These are phyloP conservation scores for Lithophane leautieri DNA, from an alignment of 2,888 invertebrate species.

Conservation along the genomic window DNA sequence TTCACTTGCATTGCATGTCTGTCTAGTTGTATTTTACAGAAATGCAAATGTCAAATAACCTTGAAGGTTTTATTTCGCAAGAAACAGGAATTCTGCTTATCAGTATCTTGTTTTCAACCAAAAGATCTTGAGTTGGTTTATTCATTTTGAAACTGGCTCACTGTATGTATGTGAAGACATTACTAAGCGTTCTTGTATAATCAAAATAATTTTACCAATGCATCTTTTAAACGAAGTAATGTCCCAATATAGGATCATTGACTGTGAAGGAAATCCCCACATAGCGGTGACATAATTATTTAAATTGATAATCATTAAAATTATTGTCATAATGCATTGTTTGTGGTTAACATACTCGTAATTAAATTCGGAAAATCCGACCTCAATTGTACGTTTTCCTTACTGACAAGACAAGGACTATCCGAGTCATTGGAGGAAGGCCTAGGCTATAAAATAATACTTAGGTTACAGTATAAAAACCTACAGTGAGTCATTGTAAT, in stretches of 20 bases:
- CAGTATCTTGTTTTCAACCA: slow-evolving; percentile 26
- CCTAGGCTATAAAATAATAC: slow-evolving; percentile 18
- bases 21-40: not conserved
- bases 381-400: slow-evolving; percentile 41
- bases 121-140: slow-evolving; percentile 28
- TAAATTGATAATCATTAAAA: slow-evolving; percentile 15
- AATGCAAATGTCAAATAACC: slow-evolving; percentile 27
- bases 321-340: not conserved
- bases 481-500: slow-evolving; percentile 70
- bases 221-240: not conserved
- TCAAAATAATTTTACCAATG: not conserved
- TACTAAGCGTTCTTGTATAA: not conserved
- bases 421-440: slow-evolving; percentile 41
- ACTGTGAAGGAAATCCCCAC: not conserved
- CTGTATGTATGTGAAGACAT: slow-evolving; percentile 5
- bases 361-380: slow-evolving; percentile 49
- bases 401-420: slow-evolving; percentile 3
- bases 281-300: slow-evolving; percentile 10
- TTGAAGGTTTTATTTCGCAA: slow-evolving; percentile 27
- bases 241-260: slow-evolving; percentile 11
- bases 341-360: slow-evolving; percentile 35
- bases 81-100: slow-evolving; percentile 42
- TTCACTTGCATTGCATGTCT: not conserved
- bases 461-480: slow-evolving; percentile 36
- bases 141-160: slow-evolving; percentile 11